Evolutionary conservation across 2,113 vertebrate species (phyloP).

Genomic region (Ciconia stormi): DNA sequence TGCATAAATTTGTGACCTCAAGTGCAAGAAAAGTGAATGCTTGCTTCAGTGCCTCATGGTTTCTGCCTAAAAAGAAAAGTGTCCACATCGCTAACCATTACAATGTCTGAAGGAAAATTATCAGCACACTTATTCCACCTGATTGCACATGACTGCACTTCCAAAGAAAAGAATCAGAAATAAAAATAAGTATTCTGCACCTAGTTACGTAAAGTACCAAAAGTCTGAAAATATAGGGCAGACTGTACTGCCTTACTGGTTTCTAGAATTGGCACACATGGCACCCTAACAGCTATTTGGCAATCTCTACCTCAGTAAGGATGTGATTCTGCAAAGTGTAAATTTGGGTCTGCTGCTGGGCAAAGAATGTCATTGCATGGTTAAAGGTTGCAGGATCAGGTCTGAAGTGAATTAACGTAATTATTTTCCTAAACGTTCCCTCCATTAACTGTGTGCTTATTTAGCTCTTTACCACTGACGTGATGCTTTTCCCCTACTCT

Average conservation of each 20-base stretch:
- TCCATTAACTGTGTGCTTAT: constrained; percentile 5
- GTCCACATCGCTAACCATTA: neutral
- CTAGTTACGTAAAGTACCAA: constrained; percentile 19
- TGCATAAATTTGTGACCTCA: constrained; percentile 79
- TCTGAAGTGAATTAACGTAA: neutral
- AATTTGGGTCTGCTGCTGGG: constrained; percentile 7
- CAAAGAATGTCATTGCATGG: neutral
- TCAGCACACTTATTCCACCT: constrained; percentile 46
- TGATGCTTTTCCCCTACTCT: neutral
- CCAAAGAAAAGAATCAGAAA: constrained; percentile 34
- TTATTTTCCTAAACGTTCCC: neutral
- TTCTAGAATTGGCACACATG: constrained; percentile 27
- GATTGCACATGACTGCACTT: constrained; percentile 51
- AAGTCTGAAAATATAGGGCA: constrained; percentile 24
- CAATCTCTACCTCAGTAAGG: neutral
- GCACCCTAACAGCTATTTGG: constrained; percentile 6
- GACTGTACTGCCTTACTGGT: neutral
- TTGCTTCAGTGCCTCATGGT: constrained; percentile 65
- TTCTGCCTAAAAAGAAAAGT: constrained; percentile 52
- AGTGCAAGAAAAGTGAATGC: constrained; percentile 73
- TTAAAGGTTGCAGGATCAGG: neutral
- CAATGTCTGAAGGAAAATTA: constrained; percentile 53
- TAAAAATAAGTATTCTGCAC: constrained; percentile 26
- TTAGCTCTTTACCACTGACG: neutral
- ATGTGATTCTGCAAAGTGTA: constrained; percentile 23